A percentile compares a stretch with the other conserved stretches of the same genome.
Conservation (phyloP, 2,888 invertebrate species). For the Macrosiphum euphorbiae region DNA sequence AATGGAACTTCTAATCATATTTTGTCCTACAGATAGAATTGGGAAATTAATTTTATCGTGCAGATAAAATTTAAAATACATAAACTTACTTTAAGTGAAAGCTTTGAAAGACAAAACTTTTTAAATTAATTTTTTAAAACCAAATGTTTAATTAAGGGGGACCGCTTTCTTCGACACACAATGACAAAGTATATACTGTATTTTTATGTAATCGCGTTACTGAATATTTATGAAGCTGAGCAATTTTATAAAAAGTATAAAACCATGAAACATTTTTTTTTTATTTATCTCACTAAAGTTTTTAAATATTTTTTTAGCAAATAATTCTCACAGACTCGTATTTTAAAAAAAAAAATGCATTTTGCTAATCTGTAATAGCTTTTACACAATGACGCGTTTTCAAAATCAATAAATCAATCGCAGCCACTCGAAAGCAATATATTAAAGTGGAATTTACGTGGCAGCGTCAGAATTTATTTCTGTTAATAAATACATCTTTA, state of each 20-base stretch:
- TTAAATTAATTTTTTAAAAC: slow-evolving; percentile 34
- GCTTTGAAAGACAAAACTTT: slow-evolving; percentile 28
- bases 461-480: neutral
- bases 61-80: slow-evolving; percentile 4
- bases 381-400: neutral
- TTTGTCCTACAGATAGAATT: neutral
- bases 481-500: neutral
- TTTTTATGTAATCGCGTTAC: slow-evolving; percentile 12
- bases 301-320: neutral
- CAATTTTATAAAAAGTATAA: neutral
- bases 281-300: neutral
- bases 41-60: neutral
- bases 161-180: slow-evolving; percentile 23
- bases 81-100: neutral
- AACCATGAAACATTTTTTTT: neutral
- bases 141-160: slow-evolving; percentile 35
- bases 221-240: slow-evolving; percentile 40
- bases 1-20: neutral
- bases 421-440: neutral
- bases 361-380: slow-evolving; percentile 5
- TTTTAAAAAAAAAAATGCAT: neutral
- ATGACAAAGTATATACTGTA: slow-evolving; percentile 9
- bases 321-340: neutral
- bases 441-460: neutral
- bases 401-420: neutral